phyloP scores from a whole-genome alignment of 1,140 invertebrate species.

The Aphis gossypii region DNA sequence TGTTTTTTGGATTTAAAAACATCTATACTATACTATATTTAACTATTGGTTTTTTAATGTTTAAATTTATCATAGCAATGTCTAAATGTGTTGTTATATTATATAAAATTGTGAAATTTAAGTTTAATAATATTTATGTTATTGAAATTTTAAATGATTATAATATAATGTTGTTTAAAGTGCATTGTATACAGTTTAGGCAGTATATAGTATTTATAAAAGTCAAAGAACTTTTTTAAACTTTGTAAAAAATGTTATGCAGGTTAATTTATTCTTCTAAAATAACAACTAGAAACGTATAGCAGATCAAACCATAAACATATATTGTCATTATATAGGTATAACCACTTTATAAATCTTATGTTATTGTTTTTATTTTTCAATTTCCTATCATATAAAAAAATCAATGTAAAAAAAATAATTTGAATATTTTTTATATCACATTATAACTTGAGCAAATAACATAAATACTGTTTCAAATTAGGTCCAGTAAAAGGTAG shows the following conservation, averaged over 20 bases:
- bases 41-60: neutral
- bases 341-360: neutral
- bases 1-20: neutral
- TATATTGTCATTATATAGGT: neutral
- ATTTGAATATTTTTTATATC: neutral
- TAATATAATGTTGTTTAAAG: neutral
- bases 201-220: neutral
- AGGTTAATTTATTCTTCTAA: too few species aligned
- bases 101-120: too few species aligned
- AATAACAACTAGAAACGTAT: too few species aligned
- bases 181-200: neutral
- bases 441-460: too few species aligned
- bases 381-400: neutral
- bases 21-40: too few species aligned
- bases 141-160: too few species aligned
- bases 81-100: too few species aligned
- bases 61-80: too few species aligned
- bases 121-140: too few species aligned
- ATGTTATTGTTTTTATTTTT: neutral
- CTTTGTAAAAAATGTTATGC: too few species aligned
- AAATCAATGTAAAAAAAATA: neutral
- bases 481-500: neutral
- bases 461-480: neutral
- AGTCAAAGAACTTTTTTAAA: neutral
- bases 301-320: too few species aligned